Conservation (phyloP, 1,140 invertebrate genomes). For the Drosophila baimaii region DNA sequence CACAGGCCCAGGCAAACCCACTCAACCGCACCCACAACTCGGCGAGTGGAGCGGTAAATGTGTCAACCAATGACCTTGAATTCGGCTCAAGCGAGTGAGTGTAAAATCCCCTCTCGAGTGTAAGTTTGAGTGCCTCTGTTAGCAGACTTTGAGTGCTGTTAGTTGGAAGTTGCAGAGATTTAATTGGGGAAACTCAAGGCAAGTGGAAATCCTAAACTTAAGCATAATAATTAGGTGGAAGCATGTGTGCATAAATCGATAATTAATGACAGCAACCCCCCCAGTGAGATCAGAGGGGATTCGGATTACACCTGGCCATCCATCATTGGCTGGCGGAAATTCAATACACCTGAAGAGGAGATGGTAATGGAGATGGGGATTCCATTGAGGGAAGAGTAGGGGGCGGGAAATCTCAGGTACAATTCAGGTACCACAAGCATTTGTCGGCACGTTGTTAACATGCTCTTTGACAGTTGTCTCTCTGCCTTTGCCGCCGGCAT, state of each 20-base stretch:
- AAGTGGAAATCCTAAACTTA: constrained; percentile 15
- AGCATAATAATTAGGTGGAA: constrained; percentile 20
- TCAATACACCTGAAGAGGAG: constrained; percentile 10
- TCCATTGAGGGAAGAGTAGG: too few relatives aligned
- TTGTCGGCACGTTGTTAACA: constrained; percentile 74
- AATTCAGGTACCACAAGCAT: constrained; percentile 40
- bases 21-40: constrained; percentile 75
- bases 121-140: constrained; percentile 1
- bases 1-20: constrained; percentile 14
- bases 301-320: constrained; percentile 26
- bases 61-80: constrained; percentile 78
- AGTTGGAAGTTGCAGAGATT: background rate
- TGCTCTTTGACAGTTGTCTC: constrained; percentile 62
- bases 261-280: constrained; percentile 15
- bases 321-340: constrained; percentile 47
- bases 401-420: constrained; percentile 3
- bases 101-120: background rate
- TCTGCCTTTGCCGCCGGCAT: constrained; percentile 56
- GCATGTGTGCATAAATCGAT: constrained; percentile 37
- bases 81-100: constrained; percentile 41
- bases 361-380: background rate
- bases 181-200: constrained; percentile 14
- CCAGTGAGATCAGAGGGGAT: constrained; percentile 6
- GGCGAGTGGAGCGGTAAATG: constrained; percentile 63
- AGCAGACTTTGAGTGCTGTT: constrained; percentile 3